Evolutionary conservation across 2,888 invertebrate species (phyloP).

Genomic region (Dascillus cervinus): DNA sequence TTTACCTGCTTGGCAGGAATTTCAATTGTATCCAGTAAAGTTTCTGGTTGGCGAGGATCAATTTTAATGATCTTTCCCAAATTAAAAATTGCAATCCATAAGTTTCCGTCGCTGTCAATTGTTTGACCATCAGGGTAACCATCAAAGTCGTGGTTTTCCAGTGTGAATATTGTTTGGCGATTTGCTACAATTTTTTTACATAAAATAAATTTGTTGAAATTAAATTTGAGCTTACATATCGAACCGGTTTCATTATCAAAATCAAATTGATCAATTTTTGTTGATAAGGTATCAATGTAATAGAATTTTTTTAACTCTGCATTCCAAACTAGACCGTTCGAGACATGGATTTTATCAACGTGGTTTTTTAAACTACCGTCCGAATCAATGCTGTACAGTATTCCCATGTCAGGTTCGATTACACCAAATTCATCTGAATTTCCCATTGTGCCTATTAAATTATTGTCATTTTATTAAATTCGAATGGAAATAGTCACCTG

Average conservation of each 20-base stretch:
- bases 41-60: slow-evolving; percentile 44
- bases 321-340: slow-evolving; percentile 68
- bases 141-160: slow-evolving; percentile 37
- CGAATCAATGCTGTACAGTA: slow-evolving; percentile 17
- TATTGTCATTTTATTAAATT: too few species aligned
- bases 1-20: slow-evolving; percentile 57
- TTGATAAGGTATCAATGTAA: slow-evolving; percentile 62
- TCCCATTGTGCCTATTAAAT: slow-evolving; percentile 31
- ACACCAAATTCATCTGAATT: slow-evolving; percentile 17
- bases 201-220: slow-evolving; percentile 1
- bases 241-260: slow-evolving; percentile 50
- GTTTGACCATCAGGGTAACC: slow-evolving; percentile 72
- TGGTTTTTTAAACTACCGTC: slow-evolving; percentile 16
- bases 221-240: slow-evolving; percentile 32
- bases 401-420: slow-evolving; percentile 15
- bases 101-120: slow-evolving; percentile 66
- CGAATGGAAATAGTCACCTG: too few species aligned
- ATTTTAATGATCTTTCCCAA: slow-evolving; percentile 52
- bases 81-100: slow-evolving; percentile 71
- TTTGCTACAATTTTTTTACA: slow-evolving; percentile 52
- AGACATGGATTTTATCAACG: slow-evolving; percentile 18
- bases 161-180: slow-evolving; percentile 51
- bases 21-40: slow-evolving; percentile 49
- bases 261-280: slow-evolving; percentile 59
- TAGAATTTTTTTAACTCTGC: slow-evolving; percentile 58